Base-by-base conservation (phyloP, 2,888 invertebrate genomes). In the Ommatoiulus sabulosus region DNA sequence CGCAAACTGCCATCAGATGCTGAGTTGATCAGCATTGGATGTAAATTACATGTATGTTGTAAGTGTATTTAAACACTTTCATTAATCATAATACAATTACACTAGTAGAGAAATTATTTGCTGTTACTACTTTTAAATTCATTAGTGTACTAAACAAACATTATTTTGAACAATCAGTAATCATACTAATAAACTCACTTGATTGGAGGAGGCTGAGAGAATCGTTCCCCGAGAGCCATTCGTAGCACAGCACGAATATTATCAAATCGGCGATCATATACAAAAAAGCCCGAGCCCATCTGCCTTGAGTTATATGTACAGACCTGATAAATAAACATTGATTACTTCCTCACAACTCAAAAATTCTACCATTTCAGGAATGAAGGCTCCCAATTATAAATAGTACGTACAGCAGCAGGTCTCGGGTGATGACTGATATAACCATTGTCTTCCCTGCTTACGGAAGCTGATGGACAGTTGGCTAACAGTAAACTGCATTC, bases 201-300 rank as follows among this genome's bases (percentile, higher is more conserved):
- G 44, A 88, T 80, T 87, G 90, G 89, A n/a, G 88, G 89, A 63
- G 89, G 89, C 84, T 89, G 90, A 35, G 87, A 24, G 24, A 44
- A 72, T 44, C 89, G 44, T 44, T 90, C 90, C 63, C 89, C 87
- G 85, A 90, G 87, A 43, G 89, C 48, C 44, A 88, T 85, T 48
- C 90, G 52, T 52, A 90, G 57, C 57, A 89, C 88, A 57, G 90
- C 85, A 63, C 90, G 85, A 87, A 89, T 52, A 80, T 48, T 87
- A 85, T 90, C 90, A 44, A 90, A 48, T 43, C 88, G 43, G 46
- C 90, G 44, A 87, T 90, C 89, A 88, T 87, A 89, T 15, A 90
- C 90, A 88, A 84, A 90, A 86, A 88, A 87, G 12, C 90, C 90
- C 10, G 87, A 43, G 17, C 90, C 90, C 90, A 90, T 90, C 35